Evolutionary conservation across 2,888 invertebrate species (phyloP).

Genomic region (Pseudolycoriella hygida): DNA sequence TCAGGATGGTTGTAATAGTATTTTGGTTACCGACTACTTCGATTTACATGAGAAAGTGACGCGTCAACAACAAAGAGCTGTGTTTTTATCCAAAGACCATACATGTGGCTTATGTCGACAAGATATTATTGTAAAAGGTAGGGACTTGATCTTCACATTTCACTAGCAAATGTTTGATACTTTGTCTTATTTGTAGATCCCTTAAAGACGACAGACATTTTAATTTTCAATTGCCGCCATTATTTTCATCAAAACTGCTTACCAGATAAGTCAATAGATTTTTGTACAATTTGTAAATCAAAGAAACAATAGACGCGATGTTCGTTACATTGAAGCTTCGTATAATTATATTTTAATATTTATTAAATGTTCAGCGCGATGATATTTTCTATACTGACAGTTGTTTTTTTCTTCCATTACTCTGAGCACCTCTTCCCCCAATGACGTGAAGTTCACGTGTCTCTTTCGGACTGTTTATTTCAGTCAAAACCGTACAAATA

Average conservation of each 20-base stretch:
- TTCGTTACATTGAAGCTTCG: no score
- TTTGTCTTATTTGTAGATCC: slow-evolving; percentile 45
- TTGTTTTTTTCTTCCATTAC: no score
- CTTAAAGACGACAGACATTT: slow-evolving; percentile 48
- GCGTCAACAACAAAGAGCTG: slow-evolving; percentile 57
- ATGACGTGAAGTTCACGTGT: no score
- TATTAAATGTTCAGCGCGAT: no score
- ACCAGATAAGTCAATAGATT: slow-evolving; percentile 26
- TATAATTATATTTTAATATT: no score
- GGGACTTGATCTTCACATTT: not conserved
- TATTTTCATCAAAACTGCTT: slow-evolving; percentile 76
- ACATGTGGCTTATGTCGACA: slow-evolving; percentile 65
- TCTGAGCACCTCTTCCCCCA: no score
- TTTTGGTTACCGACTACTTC: slow-evolving; percentile 80
- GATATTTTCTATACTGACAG: no score
- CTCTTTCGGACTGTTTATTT: no score
- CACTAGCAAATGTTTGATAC: slow-evolving; percentile 8
- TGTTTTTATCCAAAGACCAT: slow-evolving; percentile 47
- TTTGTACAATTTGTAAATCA: slow-evolving; percentile 13
- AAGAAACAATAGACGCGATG: slow-evolving; percentile 7
- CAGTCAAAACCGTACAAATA: no score
- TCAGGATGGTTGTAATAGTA: slow-evolving; percentile 77
- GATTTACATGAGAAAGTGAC: slow-evolving; percentile 69
- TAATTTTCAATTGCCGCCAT: slow-evolving; percentile 78
- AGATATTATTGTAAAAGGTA: slow-evolving; percentile 52